Evolutionary conservation across 2,888 invertebrate genomes (phyloP).

Genomic region (Chloromyia formosa): DNA sequence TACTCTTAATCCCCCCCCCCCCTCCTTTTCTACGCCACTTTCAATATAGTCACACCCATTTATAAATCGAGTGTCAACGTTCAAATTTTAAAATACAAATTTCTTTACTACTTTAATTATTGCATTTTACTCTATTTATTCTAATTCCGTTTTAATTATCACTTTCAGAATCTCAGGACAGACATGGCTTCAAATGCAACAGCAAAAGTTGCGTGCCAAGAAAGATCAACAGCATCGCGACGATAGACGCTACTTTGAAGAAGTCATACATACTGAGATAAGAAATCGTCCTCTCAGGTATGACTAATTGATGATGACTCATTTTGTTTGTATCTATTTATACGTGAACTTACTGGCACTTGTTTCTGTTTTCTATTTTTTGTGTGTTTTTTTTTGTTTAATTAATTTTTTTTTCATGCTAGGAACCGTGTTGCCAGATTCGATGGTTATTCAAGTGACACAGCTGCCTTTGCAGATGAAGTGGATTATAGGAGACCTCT

Average conservation of each 20-base stretch:
- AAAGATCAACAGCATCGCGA: constrained; percentile 78
- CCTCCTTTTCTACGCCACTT: too few relatives aligned
- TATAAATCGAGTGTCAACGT: too few relatives aligned
- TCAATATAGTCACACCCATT: too few relatives aligned
- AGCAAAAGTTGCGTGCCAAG: constrained; percentile 80
- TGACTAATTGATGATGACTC: not conserved
- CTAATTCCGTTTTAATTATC: constrained; percentile 22
- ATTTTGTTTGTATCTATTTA: constrained; percentile 45
- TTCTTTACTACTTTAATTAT: too few relatives aligned
- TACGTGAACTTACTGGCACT: constrained; percentile 39
- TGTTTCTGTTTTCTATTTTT: too few relatives aligned
- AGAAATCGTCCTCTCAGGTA: constrained; percentile 66
- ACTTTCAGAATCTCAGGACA: constrained; percentile 67
- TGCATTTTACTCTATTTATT: not conserved
- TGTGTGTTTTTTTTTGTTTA: too few relatives aligned
- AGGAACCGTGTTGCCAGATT: constrained; percentile 47
- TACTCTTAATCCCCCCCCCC: too few relatives aligned
- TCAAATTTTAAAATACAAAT: too few relatives aligned
- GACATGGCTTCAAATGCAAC: constrained; percentile 85
- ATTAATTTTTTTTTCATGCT: too few relatives aligned
- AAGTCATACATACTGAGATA: constrained; percentile 63
- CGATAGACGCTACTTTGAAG: constrained; percentile 75
- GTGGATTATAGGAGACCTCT: constrained; percentile 53
- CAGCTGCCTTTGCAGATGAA: constrained; percentile 54
- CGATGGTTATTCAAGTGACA: constrained; percentile 56